Percentiles rank a stretch among this genome's conserved stretches.
Evolutionary conservation across 2,888 invertebrate species (phyloP).

Genomic region (Unio delphinus): DNA sequence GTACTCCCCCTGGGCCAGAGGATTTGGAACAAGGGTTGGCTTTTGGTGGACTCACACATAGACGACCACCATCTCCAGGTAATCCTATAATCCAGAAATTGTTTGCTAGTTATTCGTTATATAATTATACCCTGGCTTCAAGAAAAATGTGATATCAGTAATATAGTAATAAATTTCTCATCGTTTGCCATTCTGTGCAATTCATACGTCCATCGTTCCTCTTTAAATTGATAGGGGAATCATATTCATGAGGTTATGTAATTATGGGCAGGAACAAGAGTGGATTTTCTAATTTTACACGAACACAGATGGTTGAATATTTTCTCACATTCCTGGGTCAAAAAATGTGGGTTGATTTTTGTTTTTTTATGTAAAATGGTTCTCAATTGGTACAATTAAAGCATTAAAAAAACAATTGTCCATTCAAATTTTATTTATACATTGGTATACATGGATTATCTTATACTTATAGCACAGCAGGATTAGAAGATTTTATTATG

Average conservation of each 20-base stretch:
- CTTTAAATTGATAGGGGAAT: neutral
- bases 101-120: too few species aligned
- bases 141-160: neutral
- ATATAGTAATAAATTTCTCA: neutral
- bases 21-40: slow-evolving; percentile 23
- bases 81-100: slow-evolving; percentile 18
- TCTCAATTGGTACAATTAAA: too few species aligned
- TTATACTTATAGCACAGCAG: too few species aligned
- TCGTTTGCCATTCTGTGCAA: neutral
- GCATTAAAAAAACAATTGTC: too few species aligned
- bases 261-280: neutral
- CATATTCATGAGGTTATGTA: slow-evolving; percentile 2
- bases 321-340: too few species aligned
- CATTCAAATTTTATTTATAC: too few species aligned
- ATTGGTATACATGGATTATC: too few species aligned
- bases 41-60: slow-evolving; percentile 56
- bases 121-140: too few species aligned
- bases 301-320: too few species aligned
- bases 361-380: too few species aligned
- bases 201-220: neutral
- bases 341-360: too few species aligned
- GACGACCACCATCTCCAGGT: slow-evolving; percentile 65
- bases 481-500: too few species aligned
- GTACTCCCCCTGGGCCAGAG: neutral
- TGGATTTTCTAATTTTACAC: neutral